Evolutionary conservation across 2,888 invertebrate genomes (phyloP).

Genomic region (Horisme vitalbata): DNA sequence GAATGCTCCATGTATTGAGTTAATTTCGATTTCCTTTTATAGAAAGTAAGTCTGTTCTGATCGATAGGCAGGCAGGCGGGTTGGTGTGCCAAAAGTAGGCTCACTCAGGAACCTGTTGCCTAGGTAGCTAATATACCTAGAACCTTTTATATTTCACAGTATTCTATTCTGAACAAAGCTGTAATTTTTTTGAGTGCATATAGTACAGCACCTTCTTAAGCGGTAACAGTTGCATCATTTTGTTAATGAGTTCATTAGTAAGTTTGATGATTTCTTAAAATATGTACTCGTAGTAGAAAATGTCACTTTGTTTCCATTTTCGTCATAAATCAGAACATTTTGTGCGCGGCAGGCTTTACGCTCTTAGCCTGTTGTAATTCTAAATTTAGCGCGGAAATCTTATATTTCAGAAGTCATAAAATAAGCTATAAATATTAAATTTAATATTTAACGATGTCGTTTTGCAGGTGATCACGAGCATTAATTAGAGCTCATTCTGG

Average conservation of each 20-base stretch:
- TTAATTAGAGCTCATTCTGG: conserved; percentile 25
- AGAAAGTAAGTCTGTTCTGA: conserved; percentile 78
- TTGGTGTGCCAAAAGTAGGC: conserved; percentile 51
- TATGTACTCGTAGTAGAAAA: too few species aligned
- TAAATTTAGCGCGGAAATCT: conserved; percentile 34
- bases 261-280: too few species aligned
- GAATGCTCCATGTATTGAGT: conserved; percentile 73
- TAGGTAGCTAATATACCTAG: conserved; percentile 6
- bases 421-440: conserved; percentile 25
- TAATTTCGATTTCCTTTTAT: conserved; percentile 82
- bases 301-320: too few species aligned
- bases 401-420: conserved; percentile 32
- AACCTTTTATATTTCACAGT: neutral
- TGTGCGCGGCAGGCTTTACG: too few species aligned
- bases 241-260: too few species aligned
- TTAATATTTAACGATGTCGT: conserved; percentile 26
- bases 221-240: neutral
- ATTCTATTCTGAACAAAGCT: too few species aligned
- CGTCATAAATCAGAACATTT: too few species aligned
- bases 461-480: conserved; percentile 20
- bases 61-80: conserved; percentile 53
- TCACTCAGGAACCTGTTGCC: conserved; percentile 53
- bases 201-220: too few species aligned
- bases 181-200: too few species aligned
- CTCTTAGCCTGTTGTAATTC: too few species aligned